phyloP scores from a whole-genome alignment of 2,113 vertebrate species.

The Cavia aperea region DNA sequence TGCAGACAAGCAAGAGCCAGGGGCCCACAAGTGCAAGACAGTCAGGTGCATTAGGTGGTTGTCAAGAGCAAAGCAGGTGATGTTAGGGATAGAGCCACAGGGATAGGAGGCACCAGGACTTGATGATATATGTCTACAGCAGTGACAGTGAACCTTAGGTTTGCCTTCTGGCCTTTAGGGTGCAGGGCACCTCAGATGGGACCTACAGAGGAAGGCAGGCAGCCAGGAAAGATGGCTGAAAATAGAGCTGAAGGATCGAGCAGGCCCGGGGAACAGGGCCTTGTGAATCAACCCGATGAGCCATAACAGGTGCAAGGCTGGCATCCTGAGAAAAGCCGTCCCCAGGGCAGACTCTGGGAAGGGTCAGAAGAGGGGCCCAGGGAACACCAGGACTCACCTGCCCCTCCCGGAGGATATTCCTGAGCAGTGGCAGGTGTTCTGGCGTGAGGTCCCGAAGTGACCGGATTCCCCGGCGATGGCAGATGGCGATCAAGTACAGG shows the following conservation, averaged over 20 bases:
- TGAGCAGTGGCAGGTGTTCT: conserved; percentile 86
- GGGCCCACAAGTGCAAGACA: not conserved
- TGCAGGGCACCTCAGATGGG: not conserved
- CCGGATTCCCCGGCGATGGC: conserved; percentile 78
- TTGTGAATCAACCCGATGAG: not conserved
- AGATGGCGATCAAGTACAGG: conserved; percentile 91
- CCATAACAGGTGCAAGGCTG: fast-evolving
- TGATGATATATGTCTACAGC: not conserved
- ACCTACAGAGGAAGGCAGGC: not conserved
- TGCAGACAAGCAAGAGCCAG: not conserved
- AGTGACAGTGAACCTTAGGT: not conserved
- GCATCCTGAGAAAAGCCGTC: not conserved
- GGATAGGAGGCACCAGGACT: not conserved
- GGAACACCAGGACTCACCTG: conserved; percentile 76
- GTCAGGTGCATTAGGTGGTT: fast-evolving
- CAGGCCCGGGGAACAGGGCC: not conserved
- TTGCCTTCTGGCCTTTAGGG: not conserved
- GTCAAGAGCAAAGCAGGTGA: not conserved
- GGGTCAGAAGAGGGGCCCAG: not conserved
- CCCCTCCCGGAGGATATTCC: conserved; percentile 84
- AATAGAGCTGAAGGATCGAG: not conserved
- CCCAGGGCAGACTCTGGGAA: not conserved
- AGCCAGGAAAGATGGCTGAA: not conserved
- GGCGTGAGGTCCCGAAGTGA: conserved; percentile 87
- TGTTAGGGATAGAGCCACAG: not conserved